Evolutionary conservation across 2,888 invertebrate species (phyloP), one percentile per base, ranked within the genome.

Genomic region (Drosophila sordidula): DNA sequence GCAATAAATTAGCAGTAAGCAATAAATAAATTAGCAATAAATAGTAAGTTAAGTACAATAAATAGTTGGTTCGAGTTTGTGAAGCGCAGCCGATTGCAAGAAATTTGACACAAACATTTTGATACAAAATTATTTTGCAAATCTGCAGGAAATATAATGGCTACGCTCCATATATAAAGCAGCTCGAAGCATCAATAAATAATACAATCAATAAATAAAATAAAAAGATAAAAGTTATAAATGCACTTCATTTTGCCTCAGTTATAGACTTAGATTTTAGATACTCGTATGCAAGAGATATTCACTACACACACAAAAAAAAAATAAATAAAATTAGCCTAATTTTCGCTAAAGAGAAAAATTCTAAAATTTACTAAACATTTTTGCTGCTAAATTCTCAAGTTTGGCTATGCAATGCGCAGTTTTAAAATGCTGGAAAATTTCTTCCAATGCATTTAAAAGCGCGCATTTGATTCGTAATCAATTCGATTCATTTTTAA

Each of bases 41-140:
- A 67, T 73, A 70, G 54, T 69, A 47, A 50, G 58, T 63, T 65
- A 61, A 64, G 66, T 61, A 78, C 45, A 77, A 78, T 73, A 83
- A 81, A 77, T 78, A 75, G 61, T 63, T 63, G 70, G 39, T 42
- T 62, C 64, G 61, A 69, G 63, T 50, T 65, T 69, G 45, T 55
- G 51, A 65, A 49, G 56, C 66, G 71, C 70, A 62, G 61, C 61
- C 64, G 62, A 58, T 63, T 64, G 75, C 77, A 75, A 74, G 80
- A 74, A 54, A 63, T 81, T 80, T 75, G 59, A 14, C 78, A 70
- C 86, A 89, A 89, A 90, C 74, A 90, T 90, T 90, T 90, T 90
- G 90, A 90, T 90, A 90, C 90, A 90, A 90, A 90, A 90, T 87
- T 87, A 87, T 89, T 89, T 89, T 80, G 81, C 72, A 81, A 90